These are phyloP conservation scores for Chauna torquata DNA, from an alignment of 2,113 vertebrate genomes.

Conservation along the genomic window DNA sequence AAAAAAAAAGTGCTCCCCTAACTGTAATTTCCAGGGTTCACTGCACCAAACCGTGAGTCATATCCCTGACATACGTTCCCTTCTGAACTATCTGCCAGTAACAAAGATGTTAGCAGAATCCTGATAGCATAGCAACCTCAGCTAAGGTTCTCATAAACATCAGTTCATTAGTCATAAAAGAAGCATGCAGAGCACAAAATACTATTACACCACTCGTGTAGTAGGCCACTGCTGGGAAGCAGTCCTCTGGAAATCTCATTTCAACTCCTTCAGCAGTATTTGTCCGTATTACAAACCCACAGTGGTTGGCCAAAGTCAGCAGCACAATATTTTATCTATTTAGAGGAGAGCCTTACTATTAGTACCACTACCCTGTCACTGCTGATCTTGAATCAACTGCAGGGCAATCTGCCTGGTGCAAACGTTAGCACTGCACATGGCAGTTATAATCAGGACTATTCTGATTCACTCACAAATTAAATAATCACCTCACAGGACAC, in stretches of 20 bases:
- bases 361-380: neutral
- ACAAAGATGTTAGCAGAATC: neutral
- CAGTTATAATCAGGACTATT: neutral
- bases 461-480: neutral
- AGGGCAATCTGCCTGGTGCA: neutral
- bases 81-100: neutral
- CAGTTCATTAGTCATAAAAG: neutral
- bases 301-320: neutral
- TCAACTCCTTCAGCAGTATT: neutral
- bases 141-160: neutral
- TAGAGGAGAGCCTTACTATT: neutral
- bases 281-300: neutral
- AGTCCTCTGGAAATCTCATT: neutral
- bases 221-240: neutral
- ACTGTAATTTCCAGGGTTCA: neutral
- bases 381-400: neutral
- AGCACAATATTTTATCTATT: neutral
- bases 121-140: neutral
- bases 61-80: neutral
- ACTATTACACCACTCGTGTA: neutral
- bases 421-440: neutral
- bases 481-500: neutral
- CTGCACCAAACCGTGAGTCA: neutral
- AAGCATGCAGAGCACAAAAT: neutral
- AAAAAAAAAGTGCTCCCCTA: neutral